Evolutionary conservation across 2,888 invertebrate species (phyloP).

Genomic region (Seira sanloemensis): DNA sequence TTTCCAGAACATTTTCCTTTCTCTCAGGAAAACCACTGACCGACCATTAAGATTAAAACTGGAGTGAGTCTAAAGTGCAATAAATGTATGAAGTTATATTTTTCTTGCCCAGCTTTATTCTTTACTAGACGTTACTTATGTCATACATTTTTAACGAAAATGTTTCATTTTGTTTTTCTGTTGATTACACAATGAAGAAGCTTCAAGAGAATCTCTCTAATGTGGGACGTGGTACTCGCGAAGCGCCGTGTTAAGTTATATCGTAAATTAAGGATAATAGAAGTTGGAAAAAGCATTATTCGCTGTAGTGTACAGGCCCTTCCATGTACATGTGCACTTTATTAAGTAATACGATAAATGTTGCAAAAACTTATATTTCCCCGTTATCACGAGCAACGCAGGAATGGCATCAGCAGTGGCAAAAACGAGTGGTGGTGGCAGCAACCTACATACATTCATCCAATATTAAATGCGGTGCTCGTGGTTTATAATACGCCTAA

Average conservation of each 20-base stretch:
- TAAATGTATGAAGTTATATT: not conserved
- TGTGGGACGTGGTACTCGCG: no score
- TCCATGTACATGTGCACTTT: not conserved
- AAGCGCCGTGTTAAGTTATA: no score
- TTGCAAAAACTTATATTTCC: constrained; percentile 9
- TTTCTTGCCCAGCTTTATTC: not conserved
- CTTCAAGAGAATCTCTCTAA: not conserved
- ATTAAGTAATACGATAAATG: constrained; percentile 19
- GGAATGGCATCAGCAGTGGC: not conserved
- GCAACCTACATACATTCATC: not conserved
- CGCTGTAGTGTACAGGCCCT: not conserved
- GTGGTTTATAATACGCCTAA: not conserved
- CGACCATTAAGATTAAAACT: constrained; percentile 56
- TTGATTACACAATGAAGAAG: not conserved
- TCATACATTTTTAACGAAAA: not conserved
- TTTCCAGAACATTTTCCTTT: not conserved
- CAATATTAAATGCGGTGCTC: not conserved
- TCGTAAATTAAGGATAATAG: not conserved
- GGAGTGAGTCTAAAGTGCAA: not conserved
- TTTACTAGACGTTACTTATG: not conserved
- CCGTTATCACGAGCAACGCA: no score
- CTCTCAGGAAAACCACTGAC: constrained; percentile 54
- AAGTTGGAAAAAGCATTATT: not conserved
- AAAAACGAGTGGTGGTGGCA: not conserved
- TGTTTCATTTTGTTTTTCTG: not conserved